phyloP scores from a whole-genome alignment of 2,113 vertebrate species.

The Mixornis gularis region DNA sequence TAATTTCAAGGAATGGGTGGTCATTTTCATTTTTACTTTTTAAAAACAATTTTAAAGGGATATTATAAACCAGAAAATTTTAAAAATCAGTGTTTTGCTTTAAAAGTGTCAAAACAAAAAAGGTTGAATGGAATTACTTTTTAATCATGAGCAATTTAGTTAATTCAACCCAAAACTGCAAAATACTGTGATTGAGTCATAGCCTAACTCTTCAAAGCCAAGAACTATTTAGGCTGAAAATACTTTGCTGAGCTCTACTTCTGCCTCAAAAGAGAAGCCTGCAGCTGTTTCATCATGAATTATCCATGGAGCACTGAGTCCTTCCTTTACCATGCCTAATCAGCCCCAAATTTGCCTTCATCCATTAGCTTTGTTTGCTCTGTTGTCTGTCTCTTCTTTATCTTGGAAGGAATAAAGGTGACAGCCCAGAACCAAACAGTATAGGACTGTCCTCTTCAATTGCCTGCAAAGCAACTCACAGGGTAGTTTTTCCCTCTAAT shows the following conservation, averaged over 20 bases:
- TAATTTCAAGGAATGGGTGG: not conserved
- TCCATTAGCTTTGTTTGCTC: conserved; percentile 49
- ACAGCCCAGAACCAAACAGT: conserved; percentile 14
- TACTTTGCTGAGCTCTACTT: conserved; percentile 9
- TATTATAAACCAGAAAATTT: not conserved
- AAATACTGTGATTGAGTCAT: not conserved
- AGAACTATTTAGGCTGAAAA: not conserved
- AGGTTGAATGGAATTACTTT: not conserved
- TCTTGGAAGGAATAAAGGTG: conserved; percentile 49
- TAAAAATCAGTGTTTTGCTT: not conserved
- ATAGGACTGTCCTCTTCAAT: not conserved
- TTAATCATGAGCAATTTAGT: not conserved
- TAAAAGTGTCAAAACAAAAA: not conserved
- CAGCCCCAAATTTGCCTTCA: conserved; percentile 45
- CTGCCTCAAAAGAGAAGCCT: conserved; percentile 18
- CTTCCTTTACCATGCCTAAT: conserved; percentile 48
- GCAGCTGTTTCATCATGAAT: conserved; percentile 29
- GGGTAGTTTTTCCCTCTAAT: not conserved
- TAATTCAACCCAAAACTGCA: not conserved
- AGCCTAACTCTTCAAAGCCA: not conserved
- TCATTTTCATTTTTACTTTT: not conserved
- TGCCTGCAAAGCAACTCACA: not conserved
- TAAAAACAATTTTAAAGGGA: not conserved
- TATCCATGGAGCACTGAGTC: conserved; percentile 33
- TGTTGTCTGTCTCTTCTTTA: conserved; percentile 51